Conservation (phyloP, 2,797 vertebrate species). For the Sylvia borin region DNA sequence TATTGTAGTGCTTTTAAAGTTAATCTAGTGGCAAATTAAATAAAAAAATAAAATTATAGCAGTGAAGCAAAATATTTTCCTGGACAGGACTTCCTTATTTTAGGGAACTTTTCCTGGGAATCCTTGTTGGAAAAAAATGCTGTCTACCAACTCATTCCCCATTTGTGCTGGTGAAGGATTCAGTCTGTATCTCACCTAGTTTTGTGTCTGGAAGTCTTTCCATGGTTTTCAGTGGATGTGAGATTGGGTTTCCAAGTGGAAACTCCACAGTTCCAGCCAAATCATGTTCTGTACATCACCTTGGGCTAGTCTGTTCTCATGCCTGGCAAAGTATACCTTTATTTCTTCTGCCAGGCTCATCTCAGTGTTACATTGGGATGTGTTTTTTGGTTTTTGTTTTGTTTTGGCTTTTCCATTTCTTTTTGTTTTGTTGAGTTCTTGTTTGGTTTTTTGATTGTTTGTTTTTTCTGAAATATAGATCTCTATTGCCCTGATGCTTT, state of each 20-base stretch:
- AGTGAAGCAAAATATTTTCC: neutral
- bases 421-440: neutral
- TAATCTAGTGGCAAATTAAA: neutral
- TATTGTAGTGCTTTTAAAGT: neutral
- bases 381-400: neutral
- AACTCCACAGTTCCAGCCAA: neutral
- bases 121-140: neutral
- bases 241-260: neutral
- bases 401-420: neutral
- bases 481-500: neutral
- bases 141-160: neutral
- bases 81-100: neutral
- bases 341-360: neutral
- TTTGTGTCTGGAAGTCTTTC: neutral
- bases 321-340: neutral
- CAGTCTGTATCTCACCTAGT: neutral
- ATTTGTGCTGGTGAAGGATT: neutral
- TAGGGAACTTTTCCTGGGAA: neutral
- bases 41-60: neutral
- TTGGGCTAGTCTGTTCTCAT: neutral
- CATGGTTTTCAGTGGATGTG: neutral
- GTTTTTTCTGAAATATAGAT: neutral
- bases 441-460: neutral
- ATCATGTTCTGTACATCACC: neutral
- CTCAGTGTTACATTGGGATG: neutral